Evolutionary conservation across 2,113 vertebrate species (phyloP).

Genomic region (Sander vitreus): DNA sequence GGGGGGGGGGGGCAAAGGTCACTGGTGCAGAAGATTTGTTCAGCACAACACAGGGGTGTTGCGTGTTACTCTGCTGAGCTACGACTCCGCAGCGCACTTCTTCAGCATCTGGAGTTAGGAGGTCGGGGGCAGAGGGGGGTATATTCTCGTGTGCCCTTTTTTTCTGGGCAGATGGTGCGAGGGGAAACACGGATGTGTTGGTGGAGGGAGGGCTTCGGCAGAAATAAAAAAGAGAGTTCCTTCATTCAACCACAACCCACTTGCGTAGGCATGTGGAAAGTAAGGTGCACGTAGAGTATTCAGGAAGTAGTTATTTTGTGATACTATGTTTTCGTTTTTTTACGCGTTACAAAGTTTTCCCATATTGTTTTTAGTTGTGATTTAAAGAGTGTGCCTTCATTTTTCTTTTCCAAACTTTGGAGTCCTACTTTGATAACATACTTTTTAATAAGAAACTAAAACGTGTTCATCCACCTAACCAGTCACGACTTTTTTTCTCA

Average conservation of each 20-base stretch:
- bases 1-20: conserved; percentile 62
- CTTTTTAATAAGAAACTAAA: not conserved
- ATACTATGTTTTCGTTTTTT: not conserved
- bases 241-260: conserved; percentile 64
- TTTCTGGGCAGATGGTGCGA: conserved; percentile 75
- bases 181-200: conserved; percentile 75
- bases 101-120: conserved; percentile 68
- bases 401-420: not conserved
- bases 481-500: not conserved
- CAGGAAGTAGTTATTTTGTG: conserved; percentile 65
- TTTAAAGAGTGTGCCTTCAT: not conserved
- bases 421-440: not conserved
- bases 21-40: conserved; percentile 77
- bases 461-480: not conserved
- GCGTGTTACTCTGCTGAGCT: conserved; percentile 47
- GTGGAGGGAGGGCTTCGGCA: conserved; percentile 42
- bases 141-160: conserved; percentile 67
- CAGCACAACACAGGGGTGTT: conserved; percentile 58
- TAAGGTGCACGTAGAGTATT: conserved; percentile 56
- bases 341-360: not conserved
- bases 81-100: conserved; percentile 13
- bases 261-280: conserved; percentile 69
- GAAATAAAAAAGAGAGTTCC: conserved; percentile 66
- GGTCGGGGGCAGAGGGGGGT: conserved; percentile 39
- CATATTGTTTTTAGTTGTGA: not conserved